phyloP scores from a whole-genome alignment of 2,113 vertebrate species.

The Atrichornis clamosus region DNA sequence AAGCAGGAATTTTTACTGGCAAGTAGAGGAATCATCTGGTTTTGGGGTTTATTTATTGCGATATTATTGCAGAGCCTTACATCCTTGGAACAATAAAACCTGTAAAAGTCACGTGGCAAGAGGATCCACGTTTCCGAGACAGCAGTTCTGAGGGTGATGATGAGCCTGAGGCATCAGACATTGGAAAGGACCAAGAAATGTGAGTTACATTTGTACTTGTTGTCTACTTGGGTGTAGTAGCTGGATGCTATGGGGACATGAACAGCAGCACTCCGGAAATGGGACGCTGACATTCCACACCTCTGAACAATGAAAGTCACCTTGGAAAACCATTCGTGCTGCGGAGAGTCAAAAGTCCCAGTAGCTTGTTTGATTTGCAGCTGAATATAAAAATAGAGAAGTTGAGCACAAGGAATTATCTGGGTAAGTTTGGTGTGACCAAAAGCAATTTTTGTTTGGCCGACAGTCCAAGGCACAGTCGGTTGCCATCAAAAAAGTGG shows the following conservation, averaged over 20 bases:
- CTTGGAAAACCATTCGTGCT: background rate
- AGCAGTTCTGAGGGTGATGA: conserved; percentile 88
- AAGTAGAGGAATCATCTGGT: background rate
- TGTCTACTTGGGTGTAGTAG: background rate
- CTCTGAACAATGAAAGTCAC: background rate
- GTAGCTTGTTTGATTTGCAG: background rate
- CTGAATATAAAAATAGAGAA: background rate
- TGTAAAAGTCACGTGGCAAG: conserved; percentile 79
- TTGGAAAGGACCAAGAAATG: conserved; percentile 48
- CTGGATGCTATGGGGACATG: background rate
- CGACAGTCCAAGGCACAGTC: background rate
- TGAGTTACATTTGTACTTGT: conserved; percentile 37
- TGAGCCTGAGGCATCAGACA: conserved; percentile 37
- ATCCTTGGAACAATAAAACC: conserved; percentile 70
- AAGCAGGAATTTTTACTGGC: background rate
- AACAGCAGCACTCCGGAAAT: background rate
- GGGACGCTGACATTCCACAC: background rate
- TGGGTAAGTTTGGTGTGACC: background rate
- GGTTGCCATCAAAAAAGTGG: background rate
- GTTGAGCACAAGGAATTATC: background rate
- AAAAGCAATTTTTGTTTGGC: background rate
- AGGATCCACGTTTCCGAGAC: conserved; percentile 83
- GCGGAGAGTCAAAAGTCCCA: background rate
- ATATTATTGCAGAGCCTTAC: conserved; percentile 73
- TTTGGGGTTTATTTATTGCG: background rate